Conservation (phyloP, 2,113 vertebrate species). For the Corythaixoides concolor region DNA sequence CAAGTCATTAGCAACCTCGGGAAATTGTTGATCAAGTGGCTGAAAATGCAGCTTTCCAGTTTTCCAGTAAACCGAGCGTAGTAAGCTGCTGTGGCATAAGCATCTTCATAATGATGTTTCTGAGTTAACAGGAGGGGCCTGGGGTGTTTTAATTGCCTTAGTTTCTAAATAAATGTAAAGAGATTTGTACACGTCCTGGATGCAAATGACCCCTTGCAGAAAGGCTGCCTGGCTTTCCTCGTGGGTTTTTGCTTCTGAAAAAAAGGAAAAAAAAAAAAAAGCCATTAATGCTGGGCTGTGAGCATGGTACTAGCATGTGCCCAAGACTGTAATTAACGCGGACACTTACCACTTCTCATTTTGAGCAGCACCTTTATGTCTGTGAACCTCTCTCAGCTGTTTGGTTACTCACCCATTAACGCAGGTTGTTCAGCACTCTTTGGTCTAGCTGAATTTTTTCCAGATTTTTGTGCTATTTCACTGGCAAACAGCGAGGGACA, state of each 20-base stretch:
- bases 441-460: not conserved
- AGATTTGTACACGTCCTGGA: not conserved
- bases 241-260: not conserved
- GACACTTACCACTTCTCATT: not conserved
- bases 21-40: conserved; percentile 36
- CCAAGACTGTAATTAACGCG: not conserved
- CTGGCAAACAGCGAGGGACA: not conserved
- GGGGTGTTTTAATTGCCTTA: conserved; percentile 50
- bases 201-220: not conserved
- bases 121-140: conserved; percentile 42
- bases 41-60: conserved; percentile 45
- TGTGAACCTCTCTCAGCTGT: not conserved
- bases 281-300: not conserved
- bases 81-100: conserved; percentile 14
- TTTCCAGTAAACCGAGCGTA: conserved; percentile 21
- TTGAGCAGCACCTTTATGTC: not conserved
- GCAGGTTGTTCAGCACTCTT: not conserved
- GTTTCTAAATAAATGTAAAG: conserved; percentile 41
- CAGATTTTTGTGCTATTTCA: not conserved
- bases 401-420: not conserved
- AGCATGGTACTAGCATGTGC: not conserved
- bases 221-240: not conserved
- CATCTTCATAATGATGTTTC: conserved; percentile 41
- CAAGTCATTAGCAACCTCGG: conserved; percentile 45
- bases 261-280: not conserved